These are phyloP conservation scores for Atta texana DNA, from an alignment of 1,140 invertebrate genomes.

Conservation along the genomic window DNA sequence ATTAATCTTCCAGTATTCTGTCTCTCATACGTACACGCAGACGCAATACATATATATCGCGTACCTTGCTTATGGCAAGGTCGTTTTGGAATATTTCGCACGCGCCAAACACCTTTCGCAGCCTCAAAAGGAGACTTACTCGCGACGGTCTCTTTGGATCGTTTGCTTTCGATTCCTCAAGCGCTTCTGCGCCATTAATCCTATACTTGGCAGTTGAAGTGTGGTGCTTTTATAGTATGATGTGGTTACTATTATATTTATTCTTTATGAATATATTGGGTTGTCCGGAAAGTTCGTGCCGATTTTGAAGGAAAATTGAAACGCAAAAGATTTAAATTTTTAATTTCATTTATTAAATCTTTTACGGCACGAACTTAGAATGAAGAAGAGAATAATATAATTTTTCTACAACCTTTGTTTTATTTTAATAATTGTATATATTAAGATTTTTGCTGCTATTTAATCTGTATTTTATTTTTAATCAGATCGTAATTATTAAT, in stretches of 20 bases:
- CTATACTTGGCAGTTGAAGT: constrained; percentile 20
- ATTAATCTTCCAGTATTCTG: constrained; percentile 38
- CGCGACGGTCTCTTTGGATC: constrained; percentile 25
- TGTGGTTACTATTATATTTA: not conserved
- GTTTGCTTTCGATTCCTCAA: constrained; percentile 39
- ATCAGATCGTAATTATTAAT: not conserved
- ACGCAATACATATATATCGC: constrained; percentile 10
- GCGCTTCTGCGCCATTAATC: not conserved
- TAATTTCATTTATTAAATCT: too few species aligned
- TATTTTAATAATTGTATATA: not conserved
- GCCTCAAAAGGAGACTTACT: constrained; percentile 51
- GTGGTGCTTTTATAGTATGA: not conserved
- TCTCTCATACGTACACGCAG: not conserved
- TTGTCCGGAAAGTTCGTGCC: too few species aligned
- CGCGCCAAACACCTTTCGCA: constrained; percentile 69
- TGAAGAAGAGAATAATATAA: not conserved
- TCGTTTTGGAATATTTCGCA: constrained; percentile 68
- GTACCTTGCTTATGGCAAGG: constrained; percentile 65
- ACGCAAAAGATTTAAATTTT: too few species aligned
- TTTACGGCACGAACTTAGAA: too few species aligned
- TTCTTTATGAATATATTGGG: not conserved
- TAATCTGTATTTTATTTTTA: not conserved
- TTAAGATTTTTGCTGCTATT: not conserved
- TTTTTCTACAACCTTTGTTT: not conserved
- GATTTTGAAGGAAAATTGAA: too few species aligned